Conservation (phyloP, 2,113 vertebrate genomes). For the Percopsis transmontana region DNA sequence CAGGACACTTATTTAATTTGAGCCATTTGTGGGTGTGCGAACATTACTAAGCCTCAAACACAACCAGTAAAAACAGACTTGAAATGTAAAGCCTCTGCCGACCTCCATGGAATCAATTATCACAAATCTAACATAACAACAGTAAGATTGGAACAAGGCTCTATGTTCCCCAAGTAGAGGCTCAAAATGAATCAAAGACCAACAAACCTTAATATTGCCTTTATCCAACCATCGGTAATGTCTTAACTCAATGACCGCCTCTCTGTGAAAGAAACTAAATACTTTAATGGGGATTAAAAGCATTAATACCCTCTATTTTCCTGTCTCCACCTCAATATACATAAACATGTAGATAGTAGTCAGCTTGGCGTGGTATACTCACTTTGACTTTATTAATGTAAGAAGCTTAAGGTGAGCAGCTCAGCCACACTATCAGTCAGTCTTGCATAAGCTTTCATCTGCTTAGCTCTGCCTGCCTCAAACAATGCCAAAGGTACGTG, state of each 20-base stretch:
- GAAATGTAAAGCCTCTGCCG: too few species aligned
- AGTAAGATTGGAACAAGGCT: too few species aligned
- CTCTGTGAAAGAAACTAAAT: conserved; percentile 26
- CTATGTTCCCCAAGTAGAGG: too few species aligned
- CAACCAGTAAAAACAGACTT: too few species aligned
- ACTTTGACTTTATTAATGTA: conserved; percentile 57
- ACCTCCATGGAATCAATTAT: too few species aligned
- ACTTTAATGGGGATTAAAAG: conserved; percentile 11
- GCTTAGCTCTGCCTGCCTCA: conserved; percentile 30
- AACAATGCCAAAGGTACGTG: conserved; percentile 48
- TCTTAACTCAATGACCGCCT: conserved; percentile 27
- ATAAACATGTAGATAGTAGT: conserved; percentile 40
- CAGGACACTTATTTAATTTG: too few species aligned
- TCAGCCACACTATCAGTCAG: conserved; percentile 48
- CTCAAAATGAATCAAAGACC: too few species aligned
- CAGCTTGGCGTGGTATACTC: conserved; percentile 46
- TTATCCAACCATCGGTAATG: too few species aligned
- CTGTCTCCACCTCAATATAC: conserved; percentile 27
- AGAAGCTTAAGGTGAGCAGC: conserved; percentile 70
- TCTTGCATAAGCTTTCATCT: conserved; percentile 40
- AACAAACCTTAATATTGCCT: too few species aligned
- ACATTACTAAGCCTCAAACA: too few species aligned
- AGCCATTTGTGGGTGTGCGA: too few species aligned
- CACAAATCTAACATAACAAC: too few species aligned
- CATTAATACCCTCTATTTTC: conserved; percentile 48